Conservation (phyloP, 2,888 invertebrate genomes). For the Platycnemis pennipes region DNA sequence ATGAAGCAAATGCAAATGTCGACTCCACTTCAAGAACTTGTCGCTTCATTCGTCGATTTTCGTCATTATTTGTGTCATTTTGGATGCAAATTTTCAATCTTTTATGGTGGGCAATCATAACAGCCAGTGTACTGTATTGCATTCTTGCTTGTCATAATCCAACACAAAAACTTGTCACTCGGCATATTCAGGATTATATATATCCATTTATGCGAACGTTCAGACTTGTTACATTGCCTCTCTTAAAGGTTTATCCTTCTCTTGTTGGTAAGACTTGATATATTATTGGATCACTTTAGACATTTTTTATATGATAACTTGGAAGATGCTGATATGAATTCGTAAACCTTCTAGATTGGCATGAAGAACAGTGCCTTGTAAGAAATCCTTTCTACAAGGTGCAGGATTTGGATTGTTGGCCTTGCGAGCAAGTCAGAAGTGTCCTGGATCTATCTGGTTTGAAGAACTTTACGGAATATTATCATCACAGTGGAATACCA, state of each 20-base stretch:
- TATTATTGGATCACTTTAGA: neutral
- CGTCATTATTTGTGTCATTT: conserved; percentile 74
- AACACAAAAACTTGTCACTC: conserved; percentile 84
- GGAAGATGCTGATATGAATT: neutral
- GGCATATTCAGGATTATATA: conserved; percentile 89
- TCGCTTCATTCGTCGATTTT: conserved; percentile 79
- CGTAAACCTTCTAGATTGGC: conserved; percentile 82
- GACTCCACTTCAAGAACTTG: conserved; percentile 73
- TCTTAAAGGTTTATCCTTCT: conserved; percentile 87
- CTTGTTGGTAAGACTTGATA: conserved; percentile 83
- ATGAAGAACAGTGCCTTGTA: conserved; percentile 92
- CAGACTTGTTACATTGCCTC: conserved; percentile 87
- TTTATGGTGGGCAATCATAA: conserved; percentile 74
- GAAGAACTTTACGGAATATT: conserved; percentile 79
- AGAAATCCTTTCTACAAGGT: conserved; percentile 92
- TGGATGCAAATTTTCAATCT: conserved; percentile 74
- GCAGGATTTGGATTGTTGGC: conserved; percentile 92
- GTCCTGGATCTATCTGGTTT: conserved; percentile 84
- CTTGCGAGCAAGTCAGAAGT: conserved; percentile 87
- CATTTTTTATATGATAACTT: neutral
- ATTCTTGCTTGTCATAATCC: conserved; percentile 82
- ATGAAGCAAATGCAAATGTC: conserved; percentile 73
- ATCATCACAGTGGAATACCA: conserved; percentile 81
- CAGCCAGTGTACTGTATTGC: conserved; percentile 78
- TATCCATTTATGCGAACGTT: conserved; percentile 89